Conservation (phyloP, 2,888 invertebrate species). For the Nycteola revayana region DNA sequence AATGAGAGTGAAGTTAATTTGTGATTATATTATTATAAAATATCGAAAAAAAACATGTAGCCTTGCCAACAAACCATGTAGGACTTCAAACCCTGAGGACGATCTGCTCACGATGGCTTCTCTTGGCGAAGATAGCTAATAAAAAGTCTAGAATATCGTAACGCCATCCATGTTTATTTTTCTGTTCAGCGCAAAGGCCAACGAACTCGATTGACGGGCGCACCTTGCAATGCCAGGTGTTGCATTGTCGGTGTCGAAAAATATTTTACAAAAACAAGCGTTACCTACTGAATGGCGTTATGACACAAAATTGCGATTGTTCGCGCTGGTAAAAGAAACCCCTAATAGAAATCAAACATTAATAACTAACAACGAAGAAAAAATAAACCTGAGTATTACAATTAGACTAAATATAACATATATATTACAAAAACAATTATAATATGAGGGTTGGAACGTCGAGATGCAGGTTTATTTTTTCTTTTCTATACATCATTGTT, state of each 20-base stretch:
- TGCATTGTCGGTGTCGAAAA: slow-evolving; percentile 35
- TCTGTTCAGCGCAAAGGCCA: slow-evolving; percentile 32
- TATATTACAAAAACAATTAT: too few relatives aligned
- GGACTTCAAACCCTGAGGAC: slow-evolving; percentile 67
- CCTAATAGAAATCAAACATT: slow-evolving; percentile 23
- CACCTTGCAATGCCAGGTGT: slow-evolving; percentile 36
- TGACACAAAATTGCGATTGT: slow-evolving; percentile 37
- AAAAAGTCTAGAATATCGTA: slow-evolving; percentile 45
- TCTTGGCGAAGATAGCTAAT: slow-evolving; percentile 52
- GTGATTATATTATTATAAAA: slow-evolving; percentile 23
- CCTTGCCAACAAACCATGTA: slow-evolving; percentile 70
- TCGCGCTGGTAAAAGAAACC: slow-evolving; percentile 18
- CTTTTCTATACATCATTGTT: slow-evolving; percentile 16
- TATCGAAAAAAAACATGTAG: slow-evolving; percentile 40
- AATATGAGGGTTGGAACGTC: too few relatives aligned
- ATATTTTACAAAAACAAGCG: slow-evolving; percentile 34
- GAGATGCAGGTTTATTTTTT: slow-evolving; percentile 16
- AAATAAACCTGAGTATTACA: slow-evolving; percentile 16
- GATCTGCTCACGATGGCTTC: slow-evolving; percentile 58
- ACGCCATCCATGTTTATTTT: slow-evolving; percentile 44
- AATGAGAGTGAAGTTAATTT: slow-evolving; percentile 13
- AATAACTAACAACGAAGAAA: slow-evolving; percentile 16
- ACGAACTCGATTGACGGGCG: slow-evolving; percentile 35
- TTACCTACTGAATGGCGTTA: slow-evolving; percentile 44
- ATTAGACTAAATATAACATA: neutral